Evolutionary conservation across 2,888 invertebrate species (phyloP), one percentile per base, ranked within the genome.

Genomic region (Caenorhabditis angaria): DNA sequence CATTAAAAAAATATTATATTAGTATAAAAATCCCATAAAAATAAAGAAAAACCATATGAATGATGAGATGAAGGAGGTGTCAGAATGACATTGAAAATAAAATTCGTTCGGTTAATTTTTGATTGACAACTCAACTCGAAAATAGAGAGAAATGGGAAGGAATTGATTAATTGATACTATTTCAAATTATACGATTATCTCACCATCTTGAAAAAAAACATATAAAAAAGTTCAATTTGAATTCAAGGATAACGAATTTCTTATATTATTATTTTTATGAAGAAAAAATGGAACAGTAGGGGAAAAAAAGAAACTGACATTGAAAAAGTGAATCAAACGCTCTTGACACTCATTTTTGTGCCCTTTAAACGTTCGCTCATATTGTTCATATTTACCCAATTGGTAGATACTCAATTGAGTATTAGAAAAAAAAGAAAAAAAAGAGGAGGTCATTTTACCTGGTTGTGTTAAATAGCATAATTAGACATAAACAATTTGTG

Each of bases 131-230:
- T 27, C 25, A 12, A n/a, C n/a, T n/a, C n/a, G n/a, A n/a, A 18
- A 25, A 25, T 27, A 8, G 12, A 27, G 24, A 27, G 28, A 28
- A 54, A 8, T n/a, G n/a, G n/a, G n/a, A n/a, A 27, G 14, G 24
- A 25, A 2, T 54, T 54, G 54, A 54, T 54, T 54, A 54, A 54
- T 54, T 54, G 54, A 54, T 54, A 54, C 25, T 54, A 24, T 22
- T 28, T 54, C 27, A 28, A 22, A 24, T 2, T 22, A n/a, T 50
- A 12, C 10, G 12, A 6, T 35, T 35, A 10, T 14, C 8, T 14
- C 14, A 35, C 35, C 6, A 14, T 35, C 14, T 35, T 35, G 6
- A 14, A 35, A 35, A 35, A 35, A n/a, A 27, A 27, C n/a, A 54
- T 41, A 41, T 41, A 12, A 6, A 35, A 35, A 35, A 35, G 35